A percentile compares a stretch with the other conserved stretches of the same genome.
Evolutionary conservation across 2,113 vertebrate species (phyloP).

Genomic region (Chaetodon auriga): DNA sequence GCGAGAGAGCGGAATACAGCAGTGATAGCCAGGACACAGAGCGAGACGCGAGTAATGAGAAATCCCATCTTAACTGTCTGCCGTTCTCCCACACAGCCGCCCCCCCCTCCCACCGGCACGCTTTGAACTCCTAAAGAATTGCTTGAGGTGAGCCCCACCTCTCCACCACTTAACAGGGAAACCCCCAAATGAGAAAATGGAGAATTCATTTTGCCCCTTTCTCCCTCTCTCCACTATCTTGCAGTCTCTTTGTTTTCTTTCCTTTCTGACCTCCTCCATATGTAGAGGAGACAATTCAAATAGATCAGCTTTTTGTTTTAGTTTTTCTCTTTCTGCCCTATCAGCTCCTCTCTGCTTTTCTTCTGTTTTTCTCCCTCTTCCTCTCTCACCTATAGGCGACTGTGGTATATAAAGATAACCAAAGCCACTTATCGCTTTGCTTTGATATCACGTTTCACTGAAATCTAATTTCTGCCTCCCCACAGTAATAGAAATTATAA

Average conservation of each 20-base stretch:
- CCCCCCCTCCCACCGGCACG: slow-evolving; percentile 45
- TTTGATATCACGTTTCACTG: slow-evolving; percentile 51
- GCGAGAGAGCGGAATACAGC: slow-evolving; percentile 53
- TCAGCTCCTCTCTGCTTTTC: neutral
- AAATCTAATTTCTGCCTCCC: slow-evolving; percentile 40
- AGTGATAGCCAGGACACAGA: slow-evolving; percentile 68
- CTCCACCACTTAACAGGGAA: slow-evolving; percentile 58
- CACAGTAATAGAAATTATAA: slow-evolving; percentile 41
- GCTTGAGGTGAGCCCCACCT: slow-evolving; percentile 66
- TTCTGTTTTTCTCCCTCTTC: neutral
- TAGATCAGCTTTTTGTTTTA: slow-evolving; percentile 2
- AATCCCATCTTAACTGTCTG: slow-evolving; percentile 73
- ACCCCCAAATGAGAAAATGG: slow-evolving; percentile 65
- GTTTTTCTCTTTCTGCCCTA: neutral
- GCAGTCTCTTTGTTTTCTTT: slow-evolving; percentile 28
- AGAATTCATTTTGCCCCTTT: slow-evolving; percentile 35
- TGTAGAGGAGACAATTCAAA: slow-evolving; percentile 15
- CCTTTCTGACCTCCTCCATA: slow-evolving; percentile 26
- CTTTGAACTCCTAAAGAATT: slow-evolving; percentile 70
- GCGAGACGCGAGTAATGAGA: slow-evolving; percentile 79
- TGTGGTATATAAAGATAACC: slow-evolving; percentile 38
- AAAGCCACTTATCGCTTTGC: slow-evolving; percentile 42
- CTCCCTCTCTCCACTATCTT: slow-evolving; percentile 2
- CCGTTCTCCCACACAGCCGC: slow-evolving; percentile 49
- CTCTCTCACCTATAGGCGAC: slow-evolving; percentile 17